These are phyloP conservation scores for Platichthys flesus DNA, from an alignment of 2,113 vertebrate genomes.

Conservation along the genomic window DNA sequence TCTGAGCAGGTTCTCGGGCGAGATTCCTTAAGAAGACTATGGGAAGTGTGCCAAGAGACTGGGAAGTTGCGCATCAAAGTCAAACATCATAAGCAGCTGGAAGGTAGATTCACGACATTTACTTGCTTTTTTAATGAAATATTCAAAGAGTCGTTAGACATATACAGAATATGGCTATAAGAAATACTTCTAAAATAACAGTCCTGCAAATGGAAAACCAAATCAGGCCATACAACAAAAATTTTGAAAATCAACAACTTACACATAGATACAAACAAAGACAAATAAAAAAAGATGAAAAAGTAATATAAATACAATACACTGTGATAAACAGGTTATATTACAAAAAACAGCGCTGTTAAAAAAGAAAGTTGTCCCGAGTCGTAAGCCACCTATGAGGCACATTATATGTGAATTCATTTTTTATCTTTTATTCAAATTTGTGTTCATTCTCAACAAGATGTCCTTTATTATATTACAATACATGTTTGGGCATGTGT, in stretches of 20 bases:
- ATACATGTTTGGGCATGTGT: not conserved
- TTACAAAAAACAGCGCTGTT: too few relatives aligned
- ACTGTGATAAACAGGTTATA: too few relatives aligned
- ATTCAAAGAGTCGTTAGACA: constrained; percentile 25
- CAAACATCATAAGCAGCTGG: constrained; percentile 50
- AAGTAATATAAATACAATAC: not conserved
- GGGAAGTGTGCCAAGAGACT: constrained; percentile 47
- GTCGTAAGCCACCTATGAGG: not conserved
- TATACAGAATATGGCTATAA: too few relatives aligned
- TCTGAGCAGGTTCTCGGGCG: constrained; percentile 31
- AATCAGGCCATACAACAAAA: not conserved
- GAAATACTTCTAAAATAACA: too few relatives aligned
- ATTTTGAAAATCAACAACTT: not conserved
- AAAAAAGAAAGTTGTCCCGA: too few relatives aligned
- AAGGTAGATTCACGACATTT: constrained; percentile 48
- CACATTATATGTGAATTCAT: not conserved
- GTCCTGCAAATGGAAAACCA: not conserved
- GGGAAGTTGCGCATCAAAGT: constrained; percentile 63
- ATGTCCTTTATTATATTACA: not conserved
- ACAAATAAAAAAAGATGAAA: not conserved
- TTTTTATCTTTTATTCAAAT: not conserved
- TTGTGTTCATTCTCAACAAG: not conserved
- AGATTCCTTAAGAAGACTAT: constrained; percentile 40
- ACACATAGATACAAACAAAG: not conserved
- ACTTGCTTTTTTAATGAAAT: constrained; percentile 52